Percentiles rank a stretch among this genome's conserved stretches.
Conservation (phyloP, 2,888 invertebrate species). For the Rambutsinella grinnellia region DNA sequence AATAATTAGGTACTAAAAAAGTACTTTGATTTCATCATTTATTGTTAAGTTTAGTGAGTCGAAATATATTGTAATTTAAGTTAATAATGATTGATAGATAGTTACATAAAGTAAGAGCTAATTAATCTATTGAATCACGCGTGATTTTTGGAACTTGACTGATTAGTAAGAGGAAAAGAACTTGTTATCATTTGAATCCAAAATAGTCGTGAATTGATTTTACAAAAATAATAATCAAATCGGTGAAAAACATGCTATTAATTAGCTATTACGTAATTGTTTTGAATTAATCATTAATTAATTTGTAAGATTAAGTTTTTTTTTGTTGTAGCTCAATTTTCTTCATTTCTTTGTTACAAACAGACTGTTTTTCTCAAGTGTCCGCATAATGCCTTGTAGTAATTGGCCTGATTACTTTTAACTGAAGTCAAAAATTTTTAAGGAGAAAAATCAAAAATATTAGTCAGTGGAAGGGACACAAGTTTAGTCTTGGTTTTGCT, state of each 20-base stretch:
- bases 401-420: no score
- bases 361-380: background rate
- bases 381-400: no score
- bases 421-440: no score
- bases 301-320: background rate
- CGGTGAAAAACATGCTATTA: slow-evolving; percentile 8
- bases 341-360: background rate
- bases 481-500: background rate
- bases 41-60: background rate
- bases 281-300: no score
- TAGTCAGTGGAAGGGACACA: no score
- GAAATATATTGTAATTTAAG: slow-evolving; percentile 15
- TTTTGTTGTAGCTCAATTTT: background rate
- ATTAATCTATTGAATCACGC: no score
- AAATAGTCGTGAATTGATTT: slow-evolving; percentile 19
- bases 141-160: slow-evolving; percentile 50
- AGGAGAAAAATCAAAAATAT: no score
- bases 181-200: slow-evolving; percentile 2
- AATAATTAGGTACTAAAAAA: no score
- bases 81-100: no score
- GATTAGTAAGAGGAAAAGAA: slow-evolving; percentile 42
- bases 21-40: no score
- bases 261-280: background rate
- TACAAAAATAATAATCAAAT: no score
- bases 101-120: no score